Evolutionary conservation across 2,797 vertebrate genomes (phyloP).

Genomic region (Heteromormyrus szaboi): DNA sequence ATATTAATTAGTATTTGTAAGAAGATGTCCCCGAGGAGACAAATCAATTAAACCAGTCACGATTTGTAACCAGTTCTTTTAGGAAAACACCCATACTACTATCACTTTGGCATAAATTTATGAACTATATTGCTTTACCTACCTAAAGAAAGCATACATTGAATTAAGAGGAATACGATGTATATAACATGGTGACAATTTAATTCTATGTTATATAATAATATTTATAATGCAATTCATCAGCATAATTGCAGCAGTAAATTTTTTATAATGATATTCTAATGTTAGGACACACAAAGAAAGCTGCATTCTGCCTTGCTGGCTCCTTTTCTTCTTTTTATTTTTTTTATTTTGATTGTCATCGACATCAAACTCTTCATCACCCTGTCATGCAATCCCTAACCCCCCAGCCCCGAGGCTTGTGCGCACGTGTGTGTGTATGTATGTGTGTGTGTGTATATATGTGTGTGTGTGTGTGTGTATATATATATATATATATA

Average conservation of each 20-base stretch:
- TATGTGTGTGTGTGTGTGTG: neutral
- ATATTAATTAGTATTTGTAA: slow-evolving; percentile 8
- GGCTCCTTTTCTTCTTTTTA: neutral
- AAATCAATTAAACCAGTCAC: neutral
- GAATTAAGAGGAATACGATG: neutral
- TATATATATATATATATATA: too few species aligned
- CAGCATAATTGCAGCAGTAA: neutral
- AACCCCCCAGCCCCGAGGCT: neutral
- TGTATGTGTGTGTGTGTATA: neutral
- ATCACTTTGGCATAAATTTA: neutral
- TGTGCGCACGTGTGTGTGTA: neutral
- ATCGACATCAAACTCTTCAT: neutral
- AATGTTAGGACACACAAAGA: neutral
- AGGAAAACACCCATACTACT: neutral
- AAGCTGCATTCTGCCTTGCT: neutral
- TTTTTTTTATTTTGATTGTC: neutral
- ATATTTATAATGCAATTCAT: neutral
- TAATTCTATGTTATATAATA: neutral
- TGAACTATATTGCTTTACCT: neutral
- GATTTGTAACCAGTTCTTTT: neutral
- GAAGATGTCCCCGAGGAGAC: neutral
- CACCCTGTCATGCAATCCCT: neutral
- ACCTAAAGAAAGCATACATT: neutral
- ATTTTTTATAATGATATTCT: neutral
- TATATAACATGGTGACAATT: neutral